Evolutionary conservation across 2,888 invertebrate species (phyloP).

Genomic region (Cotesia congregata): DNA sequence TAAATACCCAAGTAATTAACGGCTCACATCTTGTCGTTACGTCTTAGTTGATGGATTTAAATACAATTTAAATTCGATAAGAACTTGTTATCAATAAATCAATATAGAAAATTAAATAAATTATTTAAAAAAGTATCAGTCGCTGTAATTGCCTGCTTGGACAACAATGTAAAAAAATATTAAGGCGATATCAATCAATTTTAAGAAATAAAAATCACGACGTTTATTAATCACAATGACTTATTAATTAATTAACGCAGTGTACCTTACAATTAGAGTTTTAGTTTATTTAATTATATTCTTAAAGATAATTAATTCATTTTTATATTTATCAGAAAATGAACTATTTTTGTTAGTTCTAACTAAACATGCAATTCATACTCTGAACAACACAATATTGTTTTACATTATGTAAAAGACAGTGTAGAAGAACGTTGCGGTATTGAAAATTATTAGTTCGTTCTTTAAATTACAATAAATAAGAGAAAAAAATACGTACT

Average conservation of each 20-base stretch:
- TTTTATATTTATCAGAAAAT: background rate
- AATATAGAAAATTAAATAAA: constrained; percentile 6
- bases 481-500: background rate
- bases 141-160: background rate
- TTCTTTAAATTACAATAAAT: background rate
- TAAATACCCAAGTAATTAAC: background rate
- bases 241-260: background rate
- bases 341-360: background rate
- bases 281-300: too few relatives aligned
- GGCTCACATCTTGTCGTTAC: background rate
- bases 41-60: background rate
- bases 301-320: background rate
- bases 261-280: background rate
- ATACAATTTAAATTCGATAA: background rate
- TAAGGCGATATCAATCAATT: background rate
- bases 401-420: background rate
- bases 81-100: background rate
- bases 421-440: background rate
- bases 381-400: background rate
- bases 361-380: background rate
- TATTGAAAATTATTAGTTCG: background rate
- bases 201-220: background rate
- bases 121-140: constrained; percentile 8
- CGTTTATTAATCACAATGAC: background rate
- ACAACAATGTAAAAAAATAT: constrained; percentile 1